Base-by-base conservation (phyloP, 2,113 vertebrate genomes). In the Neodontobutis hainanensis region DNA sequence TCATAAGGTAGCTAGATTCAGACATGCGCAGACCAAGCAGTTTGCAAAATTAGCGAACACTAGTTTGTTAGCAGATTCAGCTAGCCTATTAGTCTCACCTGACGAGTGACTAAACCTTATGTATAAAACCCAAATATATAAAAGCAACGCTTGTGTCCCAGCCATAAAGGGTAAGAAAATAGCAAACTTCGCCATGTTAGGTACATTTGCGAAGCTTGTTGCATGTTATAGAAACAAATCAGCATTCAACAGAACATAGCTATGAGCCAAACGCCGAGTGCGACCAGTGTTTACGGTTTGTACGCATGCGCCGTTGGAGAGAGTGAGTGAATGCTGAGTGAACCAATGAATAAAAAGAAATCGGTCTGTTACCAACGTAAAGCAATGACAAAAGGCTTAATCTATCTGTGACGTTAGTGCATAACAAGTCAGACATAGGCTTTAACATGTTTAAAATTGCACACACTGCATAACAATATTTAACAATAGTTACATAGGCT, bases 81-180 rank as follows among this genome's bases (percentile, higher is more conserved):
- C 32, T 11, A 11, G 34, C 53, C 38, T 6, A 42, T 36, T 6
- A 16, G 16, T 32, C 79, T 87, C 65, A 89, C 88, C 84, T 84
- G 86, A 77, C 48, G 62, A 1, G 57, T 52, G 27, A 44, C 65
- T 51, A 55, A 83, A 12, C 11, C 60, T 78, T 63, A 68, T 4
- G 40, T 82, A 66, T 15, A 85, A 49, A 56, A 11, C 59, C 74
- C 82, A 82, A 14, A 85, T 47, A 59, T 5, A 68, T 14, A 75
- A 36, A 43, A 59, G 1, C 43, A 65, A 47, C 19, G 71, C 59
- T 14, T 58, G 12, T 8, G 53, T 32, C 11, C 14, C 48, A 50
- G 38, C 38, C 38, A 40, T 40, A 40, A 8, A 40, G 38, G 8
- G 38, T 40, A 40, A 5, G 3, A 40, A 40, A 40, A 40, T 40